Evolutionary conservation across 2,888 invertebrate species (phyloP), one percentile per base, ranked within the genome.

Genomic region (Ochropleura leucogaster): DNA sequence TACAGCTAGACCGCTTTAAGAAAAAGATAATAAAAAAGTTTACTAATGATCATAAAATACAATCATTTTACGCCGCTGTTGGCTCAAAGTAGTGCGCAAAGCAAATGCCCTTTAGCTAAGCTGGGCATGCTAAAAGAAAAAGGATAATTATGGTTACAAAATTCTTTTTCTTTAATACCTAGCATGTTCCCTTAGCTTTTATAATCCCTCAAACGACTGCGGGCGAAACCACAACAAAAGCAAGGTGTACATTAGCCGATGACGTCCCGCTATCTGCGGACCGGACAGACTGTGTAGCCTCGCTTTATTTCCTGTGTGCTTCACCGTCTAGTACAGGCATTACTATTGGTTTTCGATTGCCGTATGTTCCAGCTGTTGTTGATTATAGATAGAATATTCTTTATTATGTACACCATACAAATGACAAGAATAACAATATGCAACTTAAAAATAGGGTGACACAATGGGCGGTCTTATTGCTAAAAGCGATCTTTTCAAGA

Each of bases 331-430:
- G 51, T 63, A 73, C 66, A n/a, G 67, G 44, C 40, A 7, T 80
- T 73, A 84, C 80, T 77, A 84, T 79, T 74, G 76, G 69, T 80
- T 84, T 74, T 85, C 80, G 82, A 84, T 78, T 72, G 67, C 1
- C 3, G 30, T 30, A 30, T 30, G 30, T 30, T 30, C 30, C 30
- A 30, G 30, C 30, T 30, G 30, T 30, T 30, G 30, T 30, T 30
- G 30, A 3, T 30, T 30, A n/a, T n/a, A n/a, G n/a, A n/a, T n/a
- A n/a, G n/a, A n/a, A n/a, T n/a, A n/a, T n/a, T n/a, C n/a, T n/a
- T n/a, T n/a, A n/a, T n/a, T n/a, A n/a, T n/a, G n/a, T n/a, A n/a
- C n/a, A n/a, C n/a, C n/a, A n/a, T n/a, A n/a, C n/a, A n/a, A n/a
- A n/a, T n/a, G n/a, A n/a, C n/a, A n/a, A n/a, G n/a, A n/a, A n/a